phyloP scores from a whole-genome alignment of 92 coral and sea anemone genomes.

The Paragorgia papillata region DNA sequence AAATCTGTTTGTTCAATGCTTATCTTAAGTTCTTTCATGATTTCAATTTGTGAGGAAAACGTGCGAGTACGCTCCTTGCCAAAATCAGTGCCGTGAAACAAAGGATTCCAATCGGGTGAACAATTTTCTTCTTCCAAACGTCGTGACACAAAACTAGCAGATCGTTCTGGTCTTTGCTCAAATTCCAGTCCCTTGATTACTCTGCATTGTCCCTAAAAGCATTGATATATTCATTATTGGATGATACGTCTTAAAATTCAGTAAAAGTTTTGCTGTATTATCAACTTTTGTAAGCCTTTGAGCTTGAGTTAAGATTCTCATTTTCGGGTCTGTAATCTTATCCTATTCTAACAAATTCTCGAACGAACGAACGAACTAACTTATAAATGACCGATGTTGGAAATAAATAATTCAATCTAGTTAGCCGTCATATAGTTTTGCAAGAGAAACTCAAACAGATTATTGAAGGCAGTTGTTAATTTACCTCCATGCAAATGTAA shows the following conservation, averaged over 20 bases:
- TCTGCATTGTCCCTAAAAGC: conserved; percentile 78
- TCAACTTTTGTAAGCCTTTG: too few relatives aligned
- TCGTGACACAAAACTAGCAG: conserved; percentile 21
- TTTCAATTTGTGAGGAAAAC: conserved; percentile 28
- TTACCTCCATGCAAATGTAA: conserved; percentile 92
- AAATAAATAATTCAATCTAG: too few relatives aligned
- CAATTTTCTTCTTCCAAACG: conserved; percentile 25
- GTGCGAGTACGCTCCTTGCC: not conserved
- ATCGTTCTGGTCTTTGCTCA: conserved; percentile 31
- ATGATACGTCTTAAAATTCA: too few relatives aligned
- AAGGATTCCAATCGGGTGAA: conserved; percentile 4
- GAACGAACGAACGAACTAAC: too few relatives aligned
- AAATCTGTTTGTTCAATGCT: conserved; percentile 29
- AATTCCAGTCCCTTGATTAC: conserved; percentile 84
- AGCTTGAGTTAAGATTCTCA: too few relatives aligned
- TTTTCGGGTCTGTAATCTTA: too few relatives aligned
- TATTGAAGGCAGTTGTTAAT: too few relatives aligned
- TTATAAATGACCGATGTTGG: too few relatives aligned
- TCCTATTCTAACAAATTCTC: too few relatives aligned
- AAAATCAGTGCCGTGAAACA: not conserved
- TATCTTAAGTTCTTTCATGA: conserved; percentile 36
- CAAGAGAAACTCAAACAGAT: not conserved
- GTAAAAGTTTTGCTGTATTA: too few relatives aligned
- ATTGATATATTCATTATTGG: not conserved
- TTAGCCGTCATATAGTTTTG: too few relatives aligned